Base-by-base conservation (phyloP, 2,888 invertebrate species). In the Drosophila peninsularis region DNA sequence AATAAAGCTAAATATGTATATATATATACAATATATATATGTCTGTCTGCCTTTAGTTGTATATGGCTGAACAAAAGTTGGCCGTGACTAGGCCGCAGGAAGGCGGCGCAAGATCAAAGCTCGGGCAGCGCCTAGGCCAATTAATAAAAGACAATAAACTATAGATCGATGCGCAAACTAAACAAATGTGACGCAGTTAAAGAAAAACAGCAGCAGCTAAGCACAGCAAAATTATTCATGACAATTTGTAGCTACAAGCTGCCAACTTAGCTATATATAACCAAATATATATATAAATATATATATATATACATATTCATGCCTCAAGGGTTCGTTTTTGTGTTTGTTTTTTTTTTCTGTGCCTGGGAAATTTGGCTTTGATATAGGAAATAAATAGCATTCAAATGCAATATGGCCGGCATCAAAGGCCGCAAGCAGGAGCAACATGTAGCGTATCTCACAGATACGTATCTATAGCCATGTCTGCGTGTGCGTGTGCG, bases 221-320 rank as follows among this genome's bases (percentile, higher is more conserved):
- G n/a, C n/a, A 6, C 27, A 24, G 24, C 24, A 24, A 30, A 88
- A 84, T 79, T 87, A 87, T 89, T 84, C 89, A 89, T 82, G 82
- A 79, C 88, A 84, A 82, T 86, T 81, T 80, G 75, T 79, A 74
- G 64, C 58, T 75, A 71, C 75, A 66, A 75, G 65, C 71, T 71
- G 64, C 27, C 64, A 65, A 71, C 69, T 68, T 17, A 1, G 34
- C 9, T 34, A 50, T 34, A 49, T 9, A 27, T 2, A 24, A 0
- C 10, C 11, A 19, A 1, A 32, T 3, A 24, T 2, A 32, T 4
- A 5, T 3, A 30, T 17, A 3, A 5, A 17, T 11, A 39, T 44
- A 21, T 44, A 24, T 24, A 44, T 14, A 13, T 19, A 13, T 21
- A 21, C 21, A 14, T 49, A 4, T 49, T 27, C n/a, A 32, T 49